Evolutionary conservation across 2,888 invertebrate genomes (phyloP), one percentile per base, ranked within the genome.

Genomic region (Meliscaeva auricollis): DNA sequence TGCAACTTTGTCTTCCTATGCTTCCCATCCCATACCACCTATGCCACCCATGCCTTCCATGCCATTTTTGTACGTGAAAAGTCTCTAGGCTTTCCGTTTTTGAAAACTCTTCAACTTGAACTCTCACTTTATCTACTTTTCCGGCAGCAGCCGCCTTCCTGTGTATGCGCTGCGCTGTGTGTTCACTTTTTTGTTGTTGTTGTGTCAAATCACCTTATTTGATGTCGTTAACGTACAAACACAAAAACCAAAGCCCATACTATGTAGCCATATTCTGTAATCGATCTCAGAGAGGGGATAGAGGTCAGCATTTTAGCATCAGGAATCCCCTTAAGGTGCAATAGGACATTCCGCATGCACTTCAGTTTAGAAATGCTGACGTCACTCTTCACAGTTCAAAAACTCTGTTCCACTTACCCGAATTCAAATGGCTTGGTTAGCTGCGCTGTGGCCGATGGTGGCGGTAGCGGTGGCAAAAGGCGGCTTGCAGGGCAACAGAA

Each of bases 331-430:
- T 64, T 32, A 60, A 66, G 73, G 46, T 73, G 30, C 41, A 68
- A 50, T 54, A 78, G 72, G 78, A 77, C 50, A 78, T 56, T 66
- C 32, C 38, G 11, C 68, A 73, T 77, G 72, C 60, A 48, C 58
- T 73, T 68, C 38, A 15, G 58, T 32, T 32, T 60, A 44, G 44
- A 35, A 69, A 60, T 9, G 72, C 60, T 83, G 78, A 78, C 62
- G 73, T 83, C 82, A 78, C 58, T 35, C 35, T 50, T 66, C 32
- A 66, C 66, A 48, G 48, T 73, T 62, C 26, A 68, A 52, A 68
- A 54, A 20, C 73, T 50, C 48, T 50, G 73, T 35, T 77, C 78
- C 46, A 78, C 66, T 82, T 82, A 77, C 72, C 73, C 68, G 26
- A 73, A 83, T 69, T 73, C 35, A 5, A 66, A 22, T 2, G 8